phyloP scores from a whole-genome alignment of 2,888 invertebrate genomes.

The Amaurobius ferox region DNA sequence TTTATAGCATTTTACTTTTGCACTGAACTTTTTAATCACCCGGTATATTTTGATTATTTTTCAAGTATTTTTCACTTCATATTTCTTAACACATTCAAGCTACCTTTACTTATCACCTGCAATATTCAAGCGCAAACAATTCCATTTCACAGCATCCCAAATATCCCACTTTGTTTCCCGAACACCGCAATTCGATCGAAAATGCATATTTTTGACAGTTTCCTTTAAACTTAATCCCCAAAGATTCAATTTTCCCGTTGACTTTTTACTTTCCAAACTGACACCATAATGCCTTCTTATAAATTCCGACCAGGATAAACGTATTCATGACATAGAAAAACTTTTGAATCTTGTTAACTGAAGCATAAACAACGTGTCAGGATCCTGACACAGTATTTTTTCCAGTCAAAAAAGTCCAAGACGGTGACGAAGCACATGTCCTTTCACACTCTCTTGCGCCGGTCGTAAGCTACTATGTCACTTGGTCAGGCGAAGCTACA shows the following conservation, averaged over 20 bases:
- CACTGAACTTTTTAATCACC: no score
- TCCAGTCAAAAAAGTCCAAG: not conserved
- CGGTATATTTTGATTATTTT: no score
- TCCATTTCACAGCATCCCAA: no score
- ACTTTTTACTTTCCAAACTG: not conserved
- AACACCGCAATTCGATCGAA: no score
- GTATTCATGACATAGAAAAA: not conserved
- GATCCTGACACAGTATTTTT: not conserved
- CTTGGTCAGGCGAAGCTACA: slow-evolving; percentile 44
- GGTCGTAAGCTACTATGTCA: slow-evolving; percentile 61
- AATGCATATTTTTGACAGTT: no score
- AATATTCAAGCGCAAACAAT: no score
- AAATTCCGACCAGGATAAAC: not conserved
- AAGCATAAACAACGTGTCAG: not conserved
- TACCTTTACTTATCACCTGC: no score
- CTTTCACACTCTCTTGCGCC: not conserved
- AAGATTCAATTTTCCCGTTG: not conserved
- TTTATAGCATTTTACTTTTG: no score
- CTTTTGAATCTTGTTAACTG: not conserved
- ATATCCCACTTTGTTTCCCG: no score
- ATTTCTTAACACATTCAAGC: no score
- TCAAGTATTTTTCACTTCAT: no score
- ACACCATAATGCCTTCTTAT: not conserved
- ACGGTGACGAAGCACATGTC: not conserved
- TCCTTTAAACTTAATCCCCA: no score